Conservation (phyloP, 2,888 invertebrate genomes). For the Geophilus truncorum region DNA sequence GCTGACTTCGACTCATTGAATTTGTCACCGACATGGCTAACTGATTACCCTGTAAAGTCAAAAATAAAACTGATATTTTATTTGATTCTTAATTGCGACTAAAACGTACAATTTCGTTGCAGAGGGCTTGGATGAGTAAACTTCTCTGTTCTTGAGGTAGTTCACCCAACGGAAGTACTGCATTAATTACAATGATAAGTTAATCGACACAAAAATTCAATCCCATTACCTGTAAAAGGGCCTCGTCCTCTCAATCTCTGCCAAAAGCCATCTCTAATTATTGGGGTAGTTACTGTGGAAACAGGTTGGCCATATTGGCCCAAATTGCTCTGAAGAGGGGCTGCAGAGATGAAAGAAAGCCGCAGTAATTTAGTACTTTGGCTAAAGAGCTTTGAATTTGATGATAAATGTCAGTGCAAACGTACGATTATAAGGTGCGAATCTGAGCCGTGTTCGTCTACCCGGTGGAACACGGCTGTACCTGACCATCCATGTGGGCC, state of each 20-base stretch:
- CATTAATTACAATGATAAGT: neutral
- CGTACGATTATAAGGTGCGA: neutral
- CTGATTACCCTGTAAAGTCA: neutral
- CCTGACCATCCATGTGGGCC: neutral
- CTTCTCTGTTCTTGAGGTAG: neutral
- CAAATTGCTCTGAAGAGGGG: neutral
- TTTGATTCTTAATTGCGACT: neutral
- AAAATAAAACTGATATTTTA: neutral
- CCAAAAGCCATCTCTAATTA: neutral
- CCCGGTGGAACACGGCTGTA: neutral
- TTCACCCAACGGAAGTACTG: neutral
- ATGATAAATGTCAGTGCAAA: neutral
- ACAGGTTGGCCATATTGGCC: neutral
- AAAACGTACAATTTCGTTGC: neutral
- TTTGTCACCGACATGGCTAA: neutral
- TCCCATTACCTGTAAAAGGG: neutral
- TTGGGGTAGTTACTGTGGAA: neutral
- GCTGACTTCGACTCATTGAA: neutral
- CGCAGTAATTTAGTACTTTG: too few species aligned
- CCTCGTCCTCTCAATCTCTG: neutral
- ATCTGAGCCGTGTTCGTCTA: neutral
- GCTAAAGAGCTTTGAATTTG: too few species aligned
- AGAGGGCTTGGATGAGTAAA: neutral
- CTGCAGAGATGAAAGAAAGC: neutral
- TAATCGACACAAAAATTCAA: neutral